Conservation (phyloP, 2,888 invertebrate genomes). For the Sphaerophoria taeniata region DNA sequence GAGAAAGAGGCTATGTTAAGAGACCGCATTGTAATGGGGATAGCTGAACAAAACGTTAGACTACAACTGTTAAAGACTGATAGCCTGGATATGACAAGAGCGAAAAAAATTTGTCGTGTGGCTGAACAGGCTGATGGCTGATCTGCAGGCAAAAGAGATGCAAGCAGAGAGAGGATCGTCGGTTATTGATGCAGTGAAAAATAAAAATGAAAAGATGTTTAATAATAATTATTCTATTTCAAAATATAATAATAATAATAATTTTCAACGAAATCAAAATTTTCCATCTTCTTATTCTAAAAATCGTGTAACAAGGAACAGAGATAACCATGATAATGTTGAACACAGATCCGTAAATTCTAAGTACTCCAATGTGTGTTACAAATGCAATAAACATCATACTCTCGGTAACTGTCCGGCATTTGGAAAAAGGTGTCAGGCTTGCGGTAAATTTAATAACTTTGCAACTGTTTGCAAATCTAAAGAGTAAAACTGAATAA, state of each 20-base stretch:
- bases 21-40: slow-evolving; percentile 45
- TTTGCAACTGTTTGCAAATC: slow-evolving; percentile 38
- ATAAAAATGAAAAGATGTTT: slow-evolving; percentile 16
- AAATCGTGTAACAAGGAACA: slow-evolving; percentile 45
- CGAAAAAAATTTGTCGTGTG: slow-evolving; percentile 43
- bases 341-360: slow-evolving; percentile 21
- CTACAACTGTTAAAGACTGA: slow-evolving; percentile 40
- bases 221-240: slow-evolving; percentile 7
- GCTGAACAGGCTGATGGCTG: slow-evolving; percentile 41
- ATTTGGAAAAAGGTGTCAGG: slow-evolving; percentile 35
- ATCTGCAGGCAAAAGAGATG: slow-evolving; percentile 35
- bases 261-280: background rate
- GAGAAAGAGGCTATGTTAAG: slow-evolving; percentile 24
- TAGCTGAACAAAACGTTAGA: slow-evolving; percentile 43
- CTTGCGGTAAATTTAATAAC: slow-evolving; percentile 39
- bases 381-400: slow-evolving; percentile 43
- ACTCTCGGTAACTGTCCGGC: slow-evolving; percentile 37
- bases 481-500: slow-evolving; percentile 28
- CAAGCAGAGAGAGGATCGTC: slow-evolving; percentile 32
- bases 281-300: slow-evolving; percentile 38
- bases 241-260: slow-evolving; percentile 5
- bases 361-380: slow-evolving; percentile 10
- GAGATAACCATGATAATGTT: slow-evolving; percentile 31
- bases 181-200: slow-evolving; percentile 38
- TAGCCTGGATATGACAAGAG: slow-evolving; percentile 24